A percentile compares a stretch with the other conserved stretches of the same genome.
These are phyloP conservation scores for Bombus confusus DNA, from an alignment of 1,140 invertebrate genomes.

Conservation along the genomic window DNA sequence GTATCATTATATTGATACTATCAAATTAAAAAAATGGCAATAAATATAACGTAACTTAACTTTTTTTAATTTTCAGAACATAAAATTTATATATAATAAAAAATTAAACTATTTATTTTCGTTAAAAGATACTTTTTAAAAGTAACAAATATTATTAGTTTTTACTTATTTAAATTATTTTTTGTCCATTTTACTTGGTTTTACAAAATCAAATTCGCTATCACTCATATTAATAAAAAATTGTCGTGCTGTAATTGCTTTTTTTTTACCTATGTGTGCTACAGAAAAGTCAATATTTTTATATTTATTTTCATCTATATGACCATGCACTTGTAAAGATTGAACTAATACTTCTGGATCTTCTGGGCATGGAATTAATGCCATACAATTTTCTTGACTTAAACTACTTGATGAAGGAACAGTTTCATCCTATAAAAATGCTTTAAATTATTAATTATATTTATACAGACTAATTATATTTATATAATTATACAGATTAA, in stretches of 20 bases:
- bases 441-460: not conserved
- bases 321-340: slow-evolving; percentile 45
- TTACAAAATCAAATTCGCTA: slow-evolving; percentile 49
- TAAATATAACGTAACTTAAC: not conserved
- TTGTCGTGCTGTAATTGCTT: slow-evolving; percentile 16
- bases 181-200: not conserved
- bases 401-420: not conserved
- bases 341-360: slow-evolving; percentile 49
- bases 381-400: not conserved
- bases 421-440: slow-evolving; percentile 27
- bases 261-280: slow-evolving; percentile 46
- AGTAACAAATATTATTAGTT: not conserved
- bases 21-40: not conserved
- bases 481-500: too few species aligned
- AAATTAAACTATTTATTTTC: not conserved
- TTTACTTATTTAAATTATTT: not conserved
- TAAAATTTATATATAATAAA: not conserved
- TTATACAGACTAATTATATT: too few species aligned
- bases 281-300: slow-evolving; percentile 46
- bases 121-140: not conserved
- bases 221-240: slow-evolving; percentile 16
- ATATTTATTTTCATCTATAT: slow-evolving; percentile 31
- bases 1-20: not conserved
- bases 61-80: not conserved
- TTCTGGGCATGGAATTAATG: slow-evolving; percentile 37